A percentile compares a stretch with the other conserved stretches of the same genome.
Evolutionary conservation across 2,797 vertebrate species (phyloP).

Genomic region (Lepus townsendii): DNA sequence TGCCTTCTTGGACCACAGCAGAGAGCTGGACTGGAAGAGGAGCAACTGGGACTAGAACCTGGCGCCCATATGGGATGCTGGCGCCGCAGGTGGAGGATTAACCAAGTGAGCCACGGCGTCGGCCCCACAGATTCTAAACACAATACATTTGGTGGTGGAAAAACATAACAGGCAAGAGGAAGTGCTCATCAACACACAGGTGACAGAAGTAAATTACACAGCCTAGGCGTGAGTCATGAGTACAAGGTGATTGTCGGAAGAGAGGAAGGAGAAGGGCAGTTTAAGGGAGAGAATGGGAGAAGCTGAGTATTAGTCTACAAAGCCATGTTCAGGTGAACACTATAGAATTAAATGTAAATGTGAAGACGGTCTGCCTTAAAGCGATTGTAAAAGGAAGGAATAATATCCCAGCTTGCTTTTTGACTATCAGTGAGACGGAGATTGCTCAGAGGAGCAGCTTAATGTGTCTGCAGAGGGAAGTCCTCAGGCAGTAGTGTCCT

Average conservation of each 20-base stretch:
- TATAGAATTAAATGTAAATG: neutral
- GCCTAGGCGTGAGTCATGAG: neutral
- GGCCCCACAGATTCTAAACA: too few species aligned
- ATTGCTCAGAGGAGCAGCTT: neutral
- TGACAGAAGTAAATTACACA: neutral
- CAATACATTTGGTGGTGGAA: neutral
- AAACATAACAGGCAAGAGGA: neutral
- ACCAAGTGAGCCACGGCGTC: too few species aligned
- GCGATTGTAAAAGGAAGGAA: neutral
- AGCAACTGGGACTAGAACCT: too few species aligned
- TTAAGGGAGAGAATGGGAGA: neutral
- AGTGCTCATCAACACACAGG: neutral
- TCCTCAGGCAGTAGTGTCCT: accelerated
- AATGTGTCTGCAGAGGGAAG: neutral
- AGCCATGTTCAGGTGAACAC: neutral
- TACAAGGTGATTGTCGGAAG: neutral
- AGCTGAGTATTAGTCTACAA: neutral
- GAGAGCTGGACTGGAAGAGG: too few species aligned
- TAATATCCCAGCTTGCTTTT: neutral
- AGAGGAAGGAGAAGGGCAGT: neutral
- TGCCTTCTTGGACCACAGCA: too few species aligned
- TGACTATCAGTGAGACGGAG: neutral
- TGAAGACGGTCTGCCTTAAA: neutral
- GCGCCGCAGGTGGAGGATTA: too few species aligned
- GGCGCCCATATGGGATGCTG: too few species aligned